A percentile compares a stretch with the other conserved stretches of the same genome.
phyloP scores from a whole-genome alignment of 64 coral and sea anemone genomes.

The Hydrozoanthus tunicans region DNA sequence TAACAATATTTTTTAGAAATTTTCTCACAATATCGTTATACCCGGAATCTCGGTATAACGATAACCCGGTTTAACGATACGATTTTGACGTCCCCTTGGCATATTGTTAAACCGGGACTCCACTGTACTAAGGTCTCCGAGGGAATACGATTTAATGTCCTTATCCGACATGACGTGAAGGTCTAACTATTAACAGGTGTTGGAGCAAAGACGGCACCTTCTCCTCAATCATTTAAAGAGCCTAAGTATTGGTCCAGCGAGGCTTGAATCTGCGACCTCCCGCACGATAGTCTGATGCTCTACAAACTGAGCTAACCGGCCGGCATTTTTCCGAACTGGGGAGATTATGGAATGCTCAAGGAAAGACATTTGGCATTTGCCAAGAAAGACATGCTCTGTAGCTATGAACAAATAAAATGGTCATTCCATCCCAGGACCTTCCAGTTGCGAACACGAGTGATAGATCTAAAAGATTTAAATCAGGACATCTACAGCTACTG shows the following conservation, averaged over 20 bases:
- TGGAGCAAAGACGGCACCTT: conserved; percentile 20
- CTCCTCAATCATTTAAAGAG: conserved; percentile 22
- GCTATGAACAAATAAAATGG: conserved; percentile 28
- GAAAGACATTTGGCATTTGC: conserved; percentile 30
- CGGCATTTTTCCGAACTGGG: conserved; percentile 2
- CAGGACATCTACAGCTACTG: neutral
- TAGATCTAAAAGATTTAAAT: neutral
- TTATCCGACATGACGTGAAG: neutral
- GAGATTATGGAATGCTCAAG: conserved; percentile 19
- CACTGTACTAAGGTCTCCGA: neutral
- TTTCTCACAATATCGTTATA: too few species aligned
- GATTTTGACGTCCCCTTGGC: too few species aligned
- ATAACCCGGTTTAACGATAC: too few species aligned
- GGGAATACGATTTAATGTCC: neutral
- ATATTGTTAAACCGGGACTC: too few species aligned
- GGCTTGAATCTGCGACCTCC: conserved; percentile 8
- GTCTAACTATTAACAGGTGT: neutral
- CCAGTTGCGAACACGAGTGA: neutral
- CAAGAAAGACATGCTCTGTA: conserved; percentile 33
- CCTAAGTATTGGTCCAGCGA: neutral
- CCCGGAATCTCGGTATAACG: too few species aligned
- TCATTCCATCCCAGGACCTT: conserved; percentile 19
- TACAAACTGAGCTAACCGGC: conserved; percentile 3
- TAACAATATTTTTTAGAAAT: too few species aligned
- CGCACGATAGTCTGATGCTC: conserved; percentile 23